Percentiles rank a stretch among this genome's conserved stretches.
phyloP scores from a whole-genome alignment of 2,113 vertebrate species.

The Xenopus tropicalis region UCB_Xtro_10.0 CM004448.2:141733001-141733500 shows the following conservation, averaged over 20 bases:
- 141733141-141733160: not conserved
- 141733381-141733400: too few species aligned
- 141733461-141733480: too few species aligned
- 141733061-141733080: not conserved
- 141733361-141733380: not conserved
- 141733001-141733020: slow-evolving; percentile 1
- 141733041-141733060: not conserved
- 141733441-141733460: too few species aligned
- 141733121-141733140: slow-evolving; percentile 5
- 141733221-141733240: not conserved
- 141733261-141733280: not conserved
- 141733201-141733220: not conserved
- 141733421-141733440: too few species aligned
- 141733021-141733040: not conserved
- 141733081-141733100: not conserved
- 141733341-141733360: not conserved
- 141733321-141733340: not conserved
- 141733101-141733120: not conserved
- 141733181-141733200: not conserved
- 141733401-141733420: too few species aligned
- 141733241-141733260: not conserved
- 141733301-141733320: not conserved
- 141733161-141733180: not conserved
- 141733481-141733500: too few species aligned
- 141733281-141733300: not conserved